Conservation (phyloP, 2,888 invertebrate genomes). For the Macaria liturata region DNA sequence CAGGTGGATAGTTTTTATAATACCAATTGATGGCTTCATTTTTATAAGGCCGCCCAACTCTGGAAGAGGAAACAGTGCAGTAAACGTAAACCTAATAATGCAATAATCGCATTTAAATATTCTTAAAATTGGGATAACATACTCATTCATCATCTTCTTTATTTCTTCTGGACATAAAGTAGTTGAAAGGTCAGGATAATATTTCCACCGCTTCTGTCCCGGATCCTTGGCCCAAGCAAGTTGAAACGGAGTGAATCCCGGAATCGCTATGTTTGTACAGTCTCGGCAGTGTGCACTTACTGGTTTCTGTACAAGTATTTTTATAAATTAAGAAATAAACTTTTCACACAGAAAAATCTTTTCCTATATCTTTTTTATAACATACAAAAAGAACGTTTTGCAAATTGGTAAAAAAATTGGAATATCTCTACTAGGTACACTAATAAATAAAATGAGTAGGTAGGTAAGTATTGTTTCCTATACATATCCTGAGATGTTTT, state of each 20-base stretch:
- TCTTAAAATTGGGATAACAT: constrained; percentile 16
- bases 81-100: too few species aligned
- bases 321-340: too few species aligned
- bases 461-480: too few species aligned
- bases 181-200: constrained; percentile 74
- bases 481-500: too few species aligned
- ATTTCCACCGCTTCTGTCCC: constrained; percentile 71
- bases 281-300: constrained; percentile 55
- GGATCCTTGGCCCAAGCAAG: constrained; percentile 50
- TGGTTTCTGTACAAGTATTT: constrained; percentile 41
- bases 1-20: constrained; percentile 79
- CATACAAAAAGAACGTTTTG: too few species aligned
- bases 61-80: constrained; percentile 42
- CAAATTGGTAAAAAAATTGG: too few species aligned
- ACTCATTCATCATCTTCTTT: constrained; percentile 58
- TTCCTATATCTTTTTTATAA: too few species aligned
- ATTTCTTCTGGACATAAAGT: constrained; percentile 52
- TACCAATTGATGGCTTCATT: constrained; percentile 84
- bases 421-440: too few species aligned
- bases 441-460: too few species aligned
- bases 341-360: neutral
- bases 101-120: too few species aligned
- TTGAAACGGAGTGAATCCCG: constrained; percentile 49
- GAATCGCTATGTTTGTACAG: constrained; percentile 42
- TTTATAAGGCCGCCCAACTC: constrained; percentile 78